These are phyloP conservation scores for Pyralis farinalis DNA, from an alignment of 2,888 invertebrate species.

Conservation along the genomic window DNA sequence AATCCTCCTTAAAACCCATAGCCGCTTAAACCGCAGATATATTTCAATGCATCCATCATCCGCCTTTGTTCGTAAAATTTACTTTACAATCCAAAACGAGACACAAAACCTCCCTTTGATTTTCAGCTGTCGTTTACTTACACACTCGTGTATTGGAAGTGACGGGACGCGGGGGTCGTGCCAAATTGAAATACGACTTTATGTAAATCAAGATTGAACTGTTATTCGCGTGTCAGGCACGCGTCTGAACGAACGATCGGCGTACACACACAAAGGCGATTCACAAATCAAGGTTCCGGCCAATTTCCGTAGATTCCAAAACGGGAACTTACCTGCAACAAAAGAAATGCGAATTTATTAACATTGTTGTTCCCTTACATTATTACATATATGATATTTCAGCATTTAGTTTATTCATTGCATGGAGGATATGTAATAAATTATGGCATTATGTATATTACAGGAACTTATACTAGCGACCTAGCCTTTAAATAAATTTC, in stretches of 20 bases:
- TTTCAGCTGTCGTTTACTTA: slow-evolving; percentile 58
- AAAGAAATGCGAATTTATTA: slow-evolving; percentile 33
- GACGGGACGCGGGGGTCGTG: slow-evolving; percentile 36
- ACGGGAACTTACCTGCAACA: slow-evolving; percentile 68
- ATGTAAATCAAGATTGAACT: slow-evolving; percentile 57
- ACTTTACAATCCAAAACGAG: slow-evolving; percentile 24
- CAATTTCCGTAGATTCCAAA: slow-evolving; percentile 38
- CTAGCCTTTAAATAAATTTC: too few relatives aligned
- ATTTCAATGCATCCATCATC: slow-evolving; percentile 7
- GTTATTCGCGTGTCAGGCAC: slow-evolving; percentile 54
- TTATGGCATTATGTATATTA: too few relatives aligned
- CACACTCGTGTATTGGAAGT: slow-evolving; percentile 39
- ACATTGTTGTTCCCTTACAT: slow-evolving; percentile 3
- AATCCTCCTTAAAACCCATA: background rate
- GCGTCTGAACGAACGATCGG: slow-evolving; percentile 58
- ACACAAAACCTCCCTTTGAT: slow-evolving; percentile 46
- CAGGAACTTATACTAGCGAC: too few relatives aligned
- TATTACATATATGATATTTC: too few relatives aligned
- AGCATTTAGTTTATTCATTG: too few relatives aligned
- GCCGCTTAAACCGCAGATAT: slow-evolving; percentile 4
- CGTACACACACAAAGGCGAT: slow-evolving; percentile 40
- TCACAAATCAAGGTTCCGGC: slow-evolving; percentile 54
- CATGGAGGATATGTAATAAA: too few relatives aligned
- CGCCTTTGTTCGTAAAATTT: slow-evolving; percentile 8
- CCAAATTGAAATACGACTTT: slow-evolving; percentile 65